A percentile compares a stretch with the other conserved stretches of the same genome.
phyloP scores from a whole-genome alignment of 2,113 vertebrate species.

The Muscicapa adusta region DNA sequence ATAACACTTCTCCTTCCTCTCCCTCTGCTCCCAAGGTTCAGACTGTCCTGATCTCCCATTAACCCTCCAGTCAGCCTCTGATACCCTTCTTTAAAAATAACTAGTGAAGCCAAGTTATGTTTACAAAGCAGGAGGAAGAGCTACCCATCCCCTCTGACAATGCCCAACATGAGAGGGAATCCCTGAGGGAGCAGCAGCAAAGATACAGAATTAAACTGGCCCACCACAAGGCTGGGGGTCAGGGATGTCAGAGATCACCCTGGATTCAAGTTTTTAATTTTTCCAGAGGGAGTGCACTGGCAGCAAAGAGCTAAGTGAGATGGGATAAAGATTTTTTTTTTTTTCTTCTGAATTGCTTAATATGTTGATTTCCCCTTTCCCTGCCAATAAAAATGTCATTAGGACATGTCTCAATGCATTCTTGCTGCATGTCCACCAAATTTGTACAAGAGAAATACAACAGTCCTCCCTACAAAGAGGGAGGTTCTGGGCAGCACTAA shows the following conservation, averaged over 20 bases:
- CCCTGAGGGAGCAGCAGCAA: neutral
- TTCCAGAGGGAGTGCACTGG: neutral
- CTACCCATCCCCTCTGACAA: neutral
- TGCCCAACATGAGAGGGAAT: rapidly evolving
- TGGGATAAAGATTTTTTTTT: neutral
- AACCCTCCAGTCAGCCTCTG: neutral
- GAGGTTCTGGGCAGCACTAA: neutral
- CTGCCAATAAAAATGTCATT: neutral
- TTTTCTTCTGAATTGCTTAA: neutral
- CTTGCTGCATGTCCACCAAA: neutral
- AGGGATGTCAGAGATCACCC: neutral
- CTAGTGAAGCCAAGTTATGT: neutral
- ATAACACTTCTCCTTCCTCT: neutral
- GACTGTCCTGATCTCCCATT: neutral
- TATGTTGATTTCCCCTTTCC: neutral
- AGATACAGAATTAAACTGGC: neutral
- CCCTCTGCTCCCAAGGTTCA: neutral
- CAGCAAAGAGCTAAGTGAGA: neutral
- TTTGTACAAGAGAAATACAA: neutral
- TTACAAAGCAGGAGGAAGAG: neutral
- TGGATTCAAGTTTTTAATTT: neutral
- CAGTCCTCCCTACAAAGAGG: neutral
- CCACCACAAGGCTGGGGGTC: neutral
- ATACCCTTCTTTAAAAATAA: neutral
- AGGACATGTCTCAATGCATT: neutral